phyloP scores from a whole-genome alignment of 2,113 vertebrate genomes.

The Alexandromys fortis region DNA sequence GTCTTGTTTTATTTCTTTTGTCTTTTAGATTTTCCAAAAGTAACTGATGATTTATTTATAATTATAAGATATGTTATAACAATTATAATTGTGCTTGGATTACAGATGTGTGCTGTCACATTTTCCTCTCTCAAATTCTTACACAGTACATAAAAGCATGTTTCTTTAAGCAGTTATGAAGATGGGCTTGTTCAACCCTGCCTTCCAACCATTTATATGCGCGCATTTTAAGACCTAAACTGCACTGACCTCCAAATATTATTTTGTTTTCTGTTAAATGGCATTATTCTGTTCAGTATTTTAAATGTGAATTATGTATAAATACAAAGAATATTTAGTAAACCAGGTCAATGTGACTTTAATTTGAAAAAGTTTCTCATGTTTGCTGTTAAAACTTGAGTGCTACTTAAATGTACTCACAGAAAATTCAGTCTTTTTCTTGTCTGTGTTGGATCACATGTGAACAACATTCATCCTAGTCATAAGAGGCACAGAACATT shows the following conservation, averaged over 20 bases:
- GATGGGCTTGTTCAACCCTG: neutral
- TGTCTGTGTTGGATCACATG: neutral
- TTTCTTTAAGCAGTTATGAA: neutral
- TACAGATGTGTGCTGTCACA: neutral
- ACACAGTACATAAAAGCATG: neutral
- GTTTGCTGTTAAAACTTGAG: neutral
- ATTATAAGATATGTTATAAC: neutral
- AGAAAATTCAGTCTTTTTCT: neutral
- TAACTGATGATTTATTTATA: neutral
- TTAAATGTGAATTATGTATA: neutral
- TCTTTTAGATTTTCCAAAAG: neutral
- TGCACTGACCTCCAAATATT: neutral
- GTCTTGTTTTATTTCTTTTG: neutral
- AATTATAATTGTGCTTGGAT: neutral
- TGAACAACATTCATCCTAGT: neutral
- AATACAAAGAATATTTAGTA: neutral
- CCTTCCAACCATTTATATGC: neutral
- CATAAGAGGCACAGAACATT: too few species aligned
- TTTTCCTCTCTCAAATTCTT: neutral
- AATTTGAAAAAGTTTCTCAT: neutral
- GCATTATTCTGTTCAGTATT: neutral
- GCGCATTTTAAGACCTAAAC: neutral
- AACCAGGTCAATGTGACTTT: neutral
- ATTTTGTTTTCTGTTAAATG: neutral
- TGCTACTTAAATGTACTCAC: neutral